Conservation (phyloP, 2,113 vertebrate species). For the Malurus elegans region DNA sequence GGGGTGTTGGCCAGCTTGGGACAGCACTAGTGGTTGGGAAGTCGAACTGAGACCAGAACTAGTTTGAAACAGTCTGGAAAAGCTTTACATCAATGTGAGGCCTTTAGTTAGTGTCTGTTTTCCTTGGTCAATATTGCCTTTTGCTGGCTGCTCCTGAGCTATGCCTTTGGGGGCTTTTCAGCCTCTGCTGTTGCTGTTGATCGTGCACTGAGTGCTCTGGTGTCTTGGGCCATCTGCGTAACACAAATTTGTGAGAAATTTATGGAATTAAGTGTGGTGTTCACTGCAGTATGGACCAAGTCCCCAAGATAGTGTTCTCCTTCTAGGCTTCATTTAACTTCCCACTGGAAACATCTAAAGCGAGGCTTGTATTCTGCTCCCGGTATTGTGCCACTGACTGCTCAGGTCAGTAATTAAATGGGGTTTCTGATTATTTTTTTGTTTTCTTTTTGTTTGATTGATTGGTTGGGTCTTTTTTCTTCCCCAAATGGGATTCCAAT, state of each 20-base stretch:
- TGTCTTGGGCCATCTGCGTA: neutral
- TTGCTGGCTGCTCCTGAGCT: neutral
- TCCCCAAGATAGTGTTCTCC: neutral
- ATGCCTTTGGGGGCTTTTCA: neutral
- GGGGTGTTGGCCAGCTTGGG: neutral
- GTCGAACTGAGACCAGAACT: fast-evolving
- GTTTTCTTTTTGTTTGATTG: neutral
- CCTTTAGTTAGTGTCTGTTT: neutral
- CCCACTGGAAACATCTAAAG: neutral
- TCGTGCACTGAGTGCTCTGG: neutral
- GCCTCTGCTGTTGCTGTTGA: neutral
- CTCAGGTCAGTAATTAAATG: neutral
- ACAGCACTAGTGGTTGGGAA: neutral
- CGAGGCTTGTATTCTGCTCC: neutral
- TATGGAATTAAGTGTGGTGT: neutral
- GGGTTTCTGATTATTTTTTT: neutral
- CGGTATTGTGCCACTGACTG: neutral
- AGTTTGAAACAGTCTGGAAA: neutral
- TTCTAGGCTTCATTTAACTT: neutral
- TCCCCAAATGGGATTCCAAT: neutral
- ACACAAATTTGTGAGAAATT: neutral
- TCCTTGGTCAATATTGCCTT: neutral
- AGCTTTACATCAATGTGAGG: neutral
- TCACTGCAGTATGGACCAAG: neutral
- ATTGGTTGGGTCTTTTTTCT: too few species aligned